Evolutionary conservation across 2,888 invertebrate species (phyloP).

Genomic region (Melinopterus prodromus): DNA sequence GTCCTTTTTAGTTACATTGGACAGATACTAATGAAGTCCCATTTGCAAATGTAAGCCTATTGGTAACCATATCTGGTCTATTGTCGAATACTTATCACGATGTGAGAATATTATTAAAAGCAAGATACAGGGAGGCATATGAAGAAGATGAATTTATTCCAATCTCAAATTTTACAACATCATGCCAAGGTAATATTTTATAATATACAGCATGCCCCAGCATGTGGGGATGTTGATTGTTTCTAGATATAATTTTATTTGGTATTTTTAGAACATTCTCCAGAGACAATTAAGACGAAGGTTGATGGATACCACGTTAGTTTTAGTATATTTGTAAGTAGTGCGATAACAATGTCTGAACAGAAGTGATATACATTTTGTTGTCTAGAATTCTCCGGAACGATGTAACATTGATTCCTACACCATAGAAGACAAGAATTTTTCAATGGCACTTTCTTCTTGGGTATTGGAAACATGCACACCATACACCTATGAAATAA

Average conservation of each 20-base stretch:
- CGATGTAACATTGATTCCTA: too few species aligned
- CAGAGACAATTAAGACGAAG: background rate
- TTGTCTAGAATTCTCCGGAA: too few species aligned
- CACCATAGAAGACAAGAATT: too few species aligned
- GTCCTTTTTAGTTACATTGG: background rate
- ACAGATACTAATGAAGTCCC: background rate
- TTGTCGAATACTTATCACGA: background rate
- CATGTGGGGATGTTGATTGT: too few species aligned
- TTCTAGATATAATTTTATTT: background rate
- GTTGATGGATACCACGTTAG: background rate
- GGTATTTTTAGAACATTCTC: background rate
- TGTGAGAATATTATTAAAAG: background rate
- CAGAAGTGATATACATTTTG: too few species aligned
- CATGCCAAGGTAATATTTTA: background rate
- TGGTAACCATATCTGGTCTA: background rate
- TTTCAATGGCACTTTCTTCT: too few species aligned
- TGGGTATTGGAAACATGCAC: too few species aligned
- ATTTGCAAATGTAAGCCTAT: background rate
- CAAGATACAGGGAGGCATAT: background rate
- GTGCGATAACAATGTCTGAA: too few species aligned
- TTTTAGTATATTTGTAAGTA: background rate
- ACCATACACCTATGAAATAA: too few species aligned
- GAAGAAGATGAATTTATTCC: background rate
- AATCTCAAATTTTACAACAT: conserved; percentile 4
- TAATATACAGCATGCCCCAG: background rate